Percentiles rank a stretch among this genome's conserved stretches.
Evolutionary conservation across 2,888 invertebrate species (phyloP).

Genomic region (Amphiduros pacificus): DNA sequence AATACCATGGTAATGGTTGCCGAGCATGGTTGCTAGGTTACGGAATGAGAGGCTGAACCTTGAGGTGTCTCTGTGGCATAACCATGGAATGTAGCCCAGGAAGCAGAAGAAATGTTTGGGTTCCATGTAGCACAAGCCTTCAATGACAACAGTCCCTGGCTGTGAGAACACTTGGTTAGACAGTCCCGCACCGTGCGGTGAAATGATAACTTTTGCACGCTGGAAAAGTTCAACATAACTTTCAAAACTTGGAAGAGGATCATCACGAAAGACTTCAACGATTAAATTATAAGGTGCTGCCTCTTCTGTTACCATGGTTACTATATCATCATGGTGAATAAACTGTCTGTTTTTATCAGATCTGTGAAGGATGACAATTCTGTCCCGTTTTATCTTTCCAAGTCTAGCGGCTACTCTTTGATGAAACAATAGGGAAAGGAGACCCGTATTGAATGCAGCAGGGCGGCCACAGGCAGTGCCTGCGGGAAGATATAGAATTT

Average conservation of each 20-base stretch:
- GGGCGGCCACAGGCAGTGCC: conserved; percentile 17
- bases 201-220: not conserved
- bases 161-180: conserved; percentile 10
- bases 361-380: not conserved
- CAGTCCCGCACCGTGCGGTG: conserved; percentile 9
- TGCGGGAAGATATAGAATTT: conserved; percentile 11
- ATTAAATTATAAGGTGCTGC: not conserved
- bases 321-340: conserved; percentile 7
- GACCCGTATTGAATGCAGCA: conserved; percentile 7
- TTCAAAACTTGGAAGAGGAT: conserved; percentile 1
- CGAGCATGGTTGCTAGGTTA: conserved; percentile 9
- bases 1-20: conserved; percentile 10
- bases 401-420: not conserved
- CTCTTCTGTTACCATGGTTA: not conserved
- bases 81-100: conserved; percentile 7
- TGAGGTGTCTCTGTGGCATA: conserved; percentile 1
- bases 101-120: conserved; percentile 6
- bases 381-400: not conserved
- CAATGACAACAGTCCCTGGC: conserved; percentile 4
- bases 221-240: conserved; percentile 5
- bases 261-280: conserved; percentile 8
- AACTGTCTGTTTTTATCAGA: conserved; percentile 5
- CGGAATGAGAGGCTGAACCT: conserved; percentile 14
- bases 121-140: conserved; percentile 16
- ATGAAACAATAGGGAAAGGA: conserved; percentile 2